phyloP scores from a whole-genome alignment of 2,888 invertebrate species.

The Sturmia bella region DNA sequence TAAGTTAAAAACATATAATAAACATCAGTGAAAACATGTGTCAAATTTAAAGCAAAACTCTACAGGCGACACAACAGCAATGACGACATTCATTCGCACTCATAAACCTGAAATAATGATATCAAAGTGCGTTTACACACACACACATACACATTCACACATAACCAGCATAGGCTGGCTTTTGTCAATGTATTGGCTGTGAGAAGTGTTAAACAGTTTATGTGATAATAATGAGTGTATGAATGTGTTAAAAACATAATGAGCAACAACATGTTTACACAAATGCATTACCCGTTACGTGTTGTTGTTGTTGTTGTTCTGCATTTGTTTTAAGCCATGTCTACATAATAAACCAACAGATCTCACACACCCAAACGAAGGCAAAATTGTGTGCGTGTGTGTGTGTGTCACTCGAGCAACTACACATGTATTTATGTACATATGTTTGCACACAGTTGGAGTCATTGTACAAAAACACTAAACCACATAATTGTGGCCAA shows the following conservation, averaged over 20 bases:
- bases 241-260: constrained; percentile 70
- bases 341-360: constrained; percentile 67
- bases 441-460: constrained; percentile 45
- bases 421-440: not conserved
- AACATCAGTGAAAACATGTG: constrained; percentile 68
- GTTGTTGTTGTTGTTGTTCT: constrained; percentile 59
- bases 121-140: not conserved
- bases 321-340: constrained; percentile 71
- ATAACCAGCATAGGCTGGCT: constrained; percentile 23
- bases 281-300: constrained; percentile 72
- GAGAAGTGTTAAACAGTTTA: constrained; percentile 67
- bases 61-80: constrained; percentile 66
- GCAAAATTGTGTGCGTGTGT: not conserved
- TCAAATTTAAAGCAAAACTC: constrained; percentile 67
- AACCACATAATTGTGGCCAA: constrained; percentile 69
- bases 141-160: constrained; percentile 5
- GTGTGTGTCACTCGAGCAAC: not conserved
- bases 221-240: constrained; percentile 52
- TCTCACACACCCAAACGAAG: constrained; percentile 18
- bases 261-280: constrained; percentile 74
- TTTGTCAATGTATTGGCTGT: constrained; percentile 46
- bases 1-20: constrained; percentile 60
- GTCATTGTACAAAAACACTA: constrained; percentile 65
- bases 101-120: not conserved
- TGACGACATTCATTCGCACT: constrained; percentile 32